A percentile compares a stretch with the other conserved stretches of the same genome.
Evolutionary conservation across 2,797 vertebrate species (phyloP).

Genomic region (Gallinago stenura): DNA sequence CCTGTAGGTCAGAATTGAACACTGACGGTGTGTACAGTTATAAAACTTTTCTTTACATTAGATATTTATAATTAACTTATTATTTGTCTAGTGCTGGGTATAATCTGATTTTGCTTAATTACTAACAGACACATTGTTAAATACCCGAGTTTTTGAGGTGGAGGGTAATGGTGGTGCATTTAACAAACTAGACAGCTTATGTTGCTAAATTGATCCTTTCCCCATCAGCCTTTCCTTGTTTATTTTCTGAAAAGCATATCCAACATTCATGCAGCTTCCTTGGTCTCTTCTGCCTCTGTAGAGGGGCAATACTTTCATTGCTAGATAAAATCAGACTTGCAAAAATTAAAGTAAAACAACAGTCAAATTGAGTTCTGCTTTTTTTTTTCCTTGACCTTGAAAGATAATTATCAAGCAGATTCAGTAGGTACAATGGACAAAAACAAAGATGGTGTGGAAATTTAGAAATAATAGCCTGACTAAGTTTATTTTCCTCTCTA

Average conservation of each 20-base stretch:
- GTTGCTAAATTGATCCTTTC: neutral
- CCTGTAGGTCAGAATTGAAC: neutral
- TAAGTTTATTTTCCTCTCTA: neutral
- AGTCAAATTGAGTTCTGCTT: neutral
- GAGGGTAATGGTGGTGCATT: neutral
- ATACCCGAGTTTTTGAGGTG: neutral
- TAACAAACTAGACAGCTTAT: neutral
- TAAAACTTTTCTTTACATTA: neutral
- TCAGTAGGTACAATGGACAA: neutral
- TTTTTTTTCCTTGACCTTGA: neutral
- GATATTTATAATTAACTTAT: neutral
- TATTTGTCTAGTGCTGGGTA: neutral
- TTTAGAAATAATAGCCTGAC: neutral
- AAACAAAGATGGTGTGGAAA: neutral
- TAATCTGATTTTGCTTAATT: neutral
- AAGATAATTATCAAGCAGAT: neutral
- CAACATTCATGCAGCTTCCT: neutral
- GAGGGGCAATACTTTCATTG: neutral
- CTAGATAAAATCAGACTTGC: neutral
- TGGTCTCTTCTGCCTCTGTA: neutral
- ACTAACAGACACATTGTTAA: neutral
- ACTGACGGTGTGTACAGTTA: neutral
- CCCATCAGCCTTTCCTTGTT: neutral
- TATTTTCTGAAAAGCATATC: neutral
- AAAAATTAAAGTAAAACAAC: neutral